These are phyloP conservation scores for Tigriopus californicus DNA, from an alignment of 2,888 invertebrate species.

Conservation along the genomic window DNA sequence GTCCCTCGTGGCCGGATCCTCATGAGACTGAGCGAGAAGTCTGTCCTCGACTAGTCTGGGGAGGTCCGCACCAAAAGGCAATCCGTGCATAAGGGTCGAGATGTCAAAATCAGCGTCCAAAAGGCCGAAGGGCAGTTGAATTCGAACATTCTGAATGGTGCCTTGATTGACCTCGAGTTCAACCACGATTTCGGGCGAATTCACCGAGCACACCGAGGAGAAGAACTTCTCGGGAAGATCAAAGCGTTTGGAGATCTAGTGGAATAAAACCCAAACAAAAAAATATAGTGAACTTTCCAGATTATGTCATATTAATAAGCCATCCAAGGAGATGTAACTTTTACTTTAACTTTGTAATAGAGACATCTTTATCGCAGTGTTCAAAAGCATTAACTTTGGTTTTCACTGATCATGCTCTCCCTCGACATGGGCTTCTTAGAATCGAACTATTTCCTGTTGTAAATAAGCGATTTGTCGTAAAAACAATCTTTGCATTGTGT, in stretches of 20 bases:
- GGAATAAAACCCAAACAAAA: not conserved
- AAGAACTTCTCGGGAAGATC: not conserved
- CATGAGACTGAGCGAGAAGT: not conserved
- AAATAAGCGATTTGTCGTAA: no score
- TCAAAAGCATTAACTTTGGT: no score
- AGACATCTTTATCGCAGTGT: no score
- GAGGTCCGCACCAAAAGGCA: not conserved
- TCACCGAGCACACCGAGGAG: not conserved
- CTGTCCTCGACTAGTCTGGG: not conserved
- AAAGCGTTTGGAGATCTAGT: not conserved
- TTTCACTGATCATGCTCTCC: no score
- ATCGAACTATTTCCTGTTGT: no score
- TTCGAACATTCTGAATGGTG: not conserved
- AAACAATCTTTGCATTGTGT: no score
- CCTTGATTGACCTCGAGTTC: constrained; percentile 7
- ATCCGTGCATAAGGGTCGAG: not conserved
- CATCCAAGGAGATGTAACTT: no score
- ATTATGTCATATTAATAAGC: no score
- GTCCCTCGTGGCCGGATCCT: not conserved
- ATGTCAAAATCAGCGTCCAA: constrained; percentile 2
- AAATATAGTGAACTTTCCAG: no score
- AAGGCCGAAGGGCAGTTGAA: not conserved
- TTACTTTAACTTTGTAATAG: no score
- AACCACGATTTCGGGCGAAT: not conserved
- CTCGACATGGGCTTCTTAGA: no score